Evolutionary conservation across 2,888 invertebrate genomes (phyloP).

Genomic region (Endomychus coccineus): DNA sequence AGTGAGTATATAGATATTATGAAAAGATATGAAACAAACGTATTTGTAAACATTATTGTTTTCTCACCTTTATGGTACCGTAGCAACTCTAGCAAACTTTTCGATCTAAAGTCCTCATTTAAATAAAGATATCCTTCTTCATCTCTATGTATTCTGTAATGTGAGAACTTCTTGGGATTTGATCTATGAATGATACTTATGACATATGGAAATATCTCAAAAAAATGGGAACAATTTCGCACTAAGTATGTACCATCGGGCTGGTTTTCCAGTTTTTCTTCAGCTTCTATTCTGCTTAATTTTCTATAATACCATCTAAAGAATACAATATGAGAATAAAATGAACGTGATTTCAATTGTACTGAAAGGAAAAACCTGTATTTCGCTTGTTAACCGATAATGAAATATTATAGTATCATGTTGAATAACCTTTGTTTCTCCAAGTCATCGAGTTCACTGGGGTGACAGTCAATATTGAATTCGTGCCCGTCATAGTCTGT

Average conservation of each 20-base stretch:
- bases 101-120: slow-evolving; percentile 7
- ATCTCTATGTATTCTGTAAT: slow-evolving; percentile 9
- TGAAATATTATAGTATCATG: too few relatives aligned
- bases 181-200: slow-evolving; percentile 7
- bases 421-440: too few relatives aligned
- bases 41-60: too few relatives aligned
- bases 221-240: slow-evolving; percentile 2
- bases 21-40: too few relatives aligned
- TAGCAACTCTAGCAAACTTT: slow-evolving; percentile 9
- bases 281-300: slow-evolving; percentile 5
- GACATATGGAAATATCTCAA: slow-evolving; percentile 7
- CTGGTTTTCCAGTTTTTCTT: slow-evolving; percentile 8
- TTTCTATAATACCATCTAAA: slow-evolving; percentile 12
- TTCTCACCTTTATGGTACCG: slow-evolving; percentile 10
- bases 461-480: too few relatives aligned
- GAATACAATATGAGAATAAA: background rate
- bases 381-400: too few relatives aligned
- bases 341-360: too few relatives aligned
- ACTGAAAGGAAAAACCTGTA: too few relatives aligned
- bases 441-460: too few relatives aligned
- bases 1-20: too few relatives aligned
- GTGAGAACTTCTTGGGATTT: slow-evolving; percentile 5
- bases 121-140: slow-evolving; percentile 9
- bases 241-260: slow-evolving; percentile 9
- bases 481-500: too few relatives aligned